A percentile compares a stretch with the other conserved stretches of the same genome.
These are phyloP conservation scores for Chrysogorgia sp. DNA, from an alignment of 92 coral and sea anemone species.

Conservation along the genomic window DNA sequence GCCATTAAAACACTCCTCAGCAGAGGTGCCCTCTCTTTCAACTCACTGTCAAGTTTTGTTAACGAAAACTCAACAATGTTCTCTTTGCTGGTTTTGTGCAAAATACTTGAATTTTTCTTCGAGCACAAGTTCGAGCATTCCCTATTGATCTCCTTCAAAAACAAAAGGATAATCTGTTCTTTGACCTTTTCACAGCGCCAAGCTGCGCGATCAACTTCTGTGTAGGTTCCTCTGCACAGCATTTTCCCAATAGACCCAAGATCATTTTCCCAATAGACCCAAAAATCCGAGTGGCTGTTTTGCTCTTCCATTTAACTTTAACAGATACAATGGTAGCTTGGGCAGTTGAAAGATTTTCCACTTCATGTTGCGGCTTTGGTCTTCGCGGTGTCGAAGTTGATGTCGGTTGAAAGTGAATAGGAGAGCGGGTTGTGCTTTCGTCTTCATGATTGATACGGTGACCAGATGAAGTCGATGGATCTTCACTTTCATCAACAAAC, in stretches of 20 bases:
- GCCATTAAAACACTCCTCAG: slow-evolving; percentile 52
- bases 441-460: background rate
- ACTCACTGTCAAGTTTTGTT: slow-evolving; percentile 48
- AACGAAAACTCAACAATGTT: slow-evolving; percentile 55
- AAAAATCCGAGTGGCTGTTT: slow-evolving; percentile 45
- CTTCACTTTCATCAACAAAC: background rate
- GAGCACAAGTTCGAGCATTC: no score
- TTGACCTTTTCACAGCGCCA: slow-evolving; percentile 57
- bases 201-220: slow-evolving; percentile 55
- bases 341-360: slow-evolving; percentile 5
- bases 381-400: no score
- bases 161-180: slow-evolving; percentile 52
- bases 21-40: slow-evolving; percentile 59
- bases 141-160: no score
- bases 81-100: slow-evolving; percentile 55
- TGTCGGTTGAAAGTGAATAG: no score
- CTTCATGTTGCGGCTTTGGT: background rate
- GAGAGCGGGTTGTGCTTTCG: no score
- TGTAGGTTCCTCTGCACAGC: slow-evolving; percentile 58
- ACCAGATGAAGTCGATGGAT: background rate
- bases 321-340: slow-evolving; percentile 52
- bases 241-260: slow-evolving; percentile 68
- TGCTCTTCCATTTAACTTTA: slow-evolving; percentile 57
- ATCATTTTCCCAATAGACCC: slow-evolving; percentile 36
- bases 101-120: no score